Base-by-base conservation (phyloP, 2,797 vertebrate species). In the Scarus forsteni region DNA sequence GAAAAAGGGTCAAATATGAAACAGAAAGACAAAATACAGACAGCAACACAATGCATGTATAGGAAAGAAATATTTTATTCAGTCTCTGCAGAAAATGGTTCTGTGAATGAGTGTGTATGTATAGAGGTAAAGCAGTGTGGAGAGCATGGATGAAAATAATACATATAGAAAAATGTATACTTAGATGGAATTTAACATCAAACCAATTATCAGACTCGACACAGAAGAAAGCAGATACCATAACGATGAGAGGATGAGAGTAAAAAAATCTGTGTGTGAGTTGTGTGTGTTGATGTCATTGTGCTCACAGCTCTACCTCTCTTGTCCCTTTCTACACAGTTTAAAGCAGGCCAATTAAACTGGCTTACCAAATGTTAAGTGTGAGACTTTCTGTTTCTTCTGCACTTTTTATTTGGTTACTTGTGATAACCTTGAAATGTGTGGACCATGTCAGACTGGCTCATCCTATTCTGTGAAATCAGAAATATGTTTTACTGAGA, bases 1-100 rank as follows among this genome's bases (percentile, higher is more conserved):
- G 27, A 27, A 27, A 27, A 27, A 27, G 2, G 4, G 27, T 27
- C 27, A 42, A 18, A 6, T 67, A 39, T 46, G 34, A 74, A 75
- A 74, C 36, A 60, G 27, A 60, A 60, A 76, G 63, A 82, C 52
- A 64, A 84, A 52, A 79, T 56, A 85, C 59, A 85, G 27, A 74
- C 64, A 62, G 59, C 54, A 43, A 64, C 11, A 15, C 50, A 49
- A 67, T 64, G 75, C 44, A 67, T 66, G 59, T 59, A 60, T 49
- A 79, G 62, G 83, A 85, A 89, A 77, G 36, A 71, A 77, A 77
- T 62, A 56, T 75, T 88, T 87, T 82, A 87, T 88, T 87, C 15
- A 40, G 12, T 50, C 51, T 69, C 45, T 64, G 70, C 76, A 75
- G 60, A 74, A 63, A 52, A 74, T 58, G 51, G 10, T 39, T 72